Evolutionary conservation across 2,113 vertebrate genomes (phyloP), one percentile per base, ranked within the genome.

Genomic region (Apus apus): DNA sequence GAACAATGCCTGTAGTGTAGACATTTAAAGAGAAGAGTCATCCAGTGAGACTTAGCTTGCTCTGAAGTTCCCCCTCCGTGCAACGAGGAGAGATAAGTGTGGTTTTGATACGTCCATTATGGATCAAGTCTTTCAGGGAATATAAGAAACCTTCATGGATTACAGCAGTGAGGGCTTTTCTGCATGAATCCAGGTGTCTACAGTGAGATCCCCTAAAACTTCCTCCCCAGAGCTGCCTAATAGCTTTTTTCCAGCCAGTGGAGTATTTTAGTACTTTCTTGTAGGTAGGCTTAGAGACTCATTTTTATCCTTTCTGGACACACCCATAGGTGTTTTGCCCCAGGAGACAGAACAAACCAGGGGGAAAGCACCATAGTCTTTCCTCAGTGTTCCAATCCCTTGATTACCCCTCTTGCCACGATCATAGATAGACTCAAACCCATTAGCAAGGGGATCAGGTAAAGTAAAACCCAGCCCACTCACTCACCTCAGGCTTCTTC

Each of bases 401-500:
- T 67, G 53, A 67, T 53, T 77, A 51, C 6, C 27, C 9, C 22
- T 85, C 45, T 36, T 80, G 68, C 72, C n/a, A 76, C 18, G 62
- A 9, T 26, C 30, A 13, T 7, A 78, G 18, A 71, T 13, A 45
- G 46, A 89, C 73, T 57, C 48, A 85, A 88, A 74, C 20, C 14
- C 53, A 38, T 21, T 57, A 84, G 58, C n/a, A 66, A 32, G 40
- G 74, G 54, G 14, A 62, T 46, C 45, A 81, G 79, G 36, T 18
- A 66, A 66, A 40, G 27, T 58, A 80, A 87, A 94, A 43, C 11
- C 4, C 76, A 77, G 19, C 50, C 80, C 48, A 19, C 15, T 71
- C 66, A 97, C 98, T 98, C 75, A 99, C 98, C 91, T 99, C 98
- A 45, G 98, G 98, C 40, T 97, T 98, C 95, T 98, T 98, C 67